Evolutionary conservation across 1,140 invertebrate genomes (phyloP).

Genomic region (Pemphigus obesinymphae): DNA sequence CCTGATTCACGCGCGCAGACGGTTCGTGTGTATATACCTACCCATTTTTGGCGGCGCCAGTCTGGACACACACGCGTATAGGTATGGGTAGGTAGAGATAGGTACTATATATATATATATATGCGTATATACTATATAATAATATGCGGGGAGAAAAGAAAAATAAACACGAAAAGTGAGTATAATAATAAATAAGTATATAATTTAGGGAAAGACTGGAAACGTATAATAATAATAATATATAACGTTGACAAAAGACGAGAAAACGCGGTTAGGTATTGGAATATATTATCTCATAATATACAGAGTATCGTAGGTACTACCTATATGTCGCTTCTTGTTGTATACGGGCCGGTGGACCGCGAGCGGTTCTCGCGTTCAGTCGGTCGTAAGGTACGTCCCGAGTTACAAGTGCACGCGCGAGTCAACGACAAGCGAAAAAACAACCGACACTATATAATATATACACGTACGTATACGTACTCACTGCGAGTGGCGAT

Average conservation of each 20-base stretch:
- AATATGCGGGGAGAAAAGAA: too few species aligned
- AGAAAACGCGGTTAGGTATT: too few species aligned
- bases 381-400: slow-evolving; percentile 15
- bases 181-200: neutral
- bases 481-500: too few species aligned
- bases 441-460: too few species aligned
- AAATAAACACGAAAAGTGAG: neutral
- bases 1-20: slow-evolving; percentile 26
- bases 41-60: slow-evolving; percentile 39
- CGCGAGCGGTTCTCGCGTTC: neutral
- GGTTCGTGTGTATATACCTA: too few species aligned
- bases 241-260: neutral
- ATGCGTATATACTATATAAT: neutral
- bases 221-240: neutral
- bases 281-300: too few species aligned
- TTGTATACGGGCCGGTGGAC: too few species aligned
- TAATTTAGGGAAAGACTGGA: too few species aligned
- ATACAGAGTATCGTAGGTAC: too few species aligned
- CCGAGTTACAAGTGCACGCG: neutral
- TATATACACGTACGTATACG: neutral
- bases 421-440: too few species aligned
- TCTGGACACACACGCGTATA: slow-evolving; percentile 7
- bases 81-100: too few species aligned
- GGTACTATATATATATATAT: neutral
- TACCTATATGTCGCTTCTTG: too few species aligned